These are phyloP conservation scores for Cladopsammia gracilis DNA, from an alignment of 64 coral and sea anemone genomes.

Conservation along the genomic window DNA sequence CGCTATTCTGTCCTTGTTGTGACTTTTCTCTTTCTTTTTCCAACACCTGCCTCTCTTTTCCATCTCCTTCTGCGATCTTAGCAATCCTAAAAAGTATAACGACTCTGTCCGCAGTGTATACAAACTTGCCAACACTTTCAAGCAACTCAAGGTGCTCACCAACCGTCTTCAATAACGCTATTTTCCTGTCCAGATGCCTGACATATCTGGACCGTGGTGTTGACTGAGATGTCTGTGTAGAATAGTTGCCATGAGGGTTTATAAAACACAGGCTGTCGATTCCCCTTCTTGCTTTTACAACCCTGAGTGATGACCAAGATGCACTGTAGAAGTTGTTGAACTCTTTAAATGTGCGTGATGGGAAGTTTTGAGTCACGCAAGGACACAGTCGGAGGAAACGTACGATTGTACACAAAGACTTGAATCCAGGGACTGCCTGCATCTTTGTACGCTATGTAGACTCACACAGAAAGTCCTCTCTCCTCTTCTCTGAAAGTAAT, in stretches of 20 bases:
- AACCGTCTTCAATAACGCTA: neutral
- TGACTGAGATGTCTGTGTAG: neutral
- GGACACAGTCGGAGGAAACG: neutral
- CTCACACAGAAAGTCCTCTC: neutral
- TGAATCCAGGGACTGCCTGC: neutral
- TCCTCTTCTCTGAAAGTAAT: neutral
- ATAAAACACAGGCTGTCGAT: neutral
- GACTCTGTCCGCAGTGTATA: neutral
- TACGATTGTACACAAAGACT: neutral
- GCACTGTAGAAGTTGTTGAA: neutral
- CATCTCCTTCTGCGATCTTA: constrained; percentile 13
- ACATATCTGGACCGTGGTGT: neutral
- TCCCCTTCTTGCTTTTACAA: neutral
- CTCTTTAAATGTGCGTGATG: neutral
- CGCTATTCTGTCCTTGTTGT: neutral
- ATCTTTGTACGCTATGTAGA: neutral
- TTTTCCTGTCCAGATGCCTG: neutral
- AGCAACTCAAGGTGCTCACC: constrained; percentile 12
- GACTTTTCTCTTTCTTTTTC: constrained; percentile 1
- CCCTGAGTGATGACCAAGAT: neutral
- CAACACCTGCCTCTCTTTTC: neutral
- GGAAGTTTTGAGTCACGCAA: neutral
- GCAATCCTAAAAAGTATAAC: constrained; percentile 17
- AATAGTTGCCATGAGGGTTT: neutral
- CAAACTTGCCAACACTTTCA: neutral